A percentile compares a stretch with the other conserved stretches of the same genome.
Evolutionary conservation across 53 echinoderm and acorn worm genomes (phyloP).

Genomic region (Astropecten irregularis): DNA sequence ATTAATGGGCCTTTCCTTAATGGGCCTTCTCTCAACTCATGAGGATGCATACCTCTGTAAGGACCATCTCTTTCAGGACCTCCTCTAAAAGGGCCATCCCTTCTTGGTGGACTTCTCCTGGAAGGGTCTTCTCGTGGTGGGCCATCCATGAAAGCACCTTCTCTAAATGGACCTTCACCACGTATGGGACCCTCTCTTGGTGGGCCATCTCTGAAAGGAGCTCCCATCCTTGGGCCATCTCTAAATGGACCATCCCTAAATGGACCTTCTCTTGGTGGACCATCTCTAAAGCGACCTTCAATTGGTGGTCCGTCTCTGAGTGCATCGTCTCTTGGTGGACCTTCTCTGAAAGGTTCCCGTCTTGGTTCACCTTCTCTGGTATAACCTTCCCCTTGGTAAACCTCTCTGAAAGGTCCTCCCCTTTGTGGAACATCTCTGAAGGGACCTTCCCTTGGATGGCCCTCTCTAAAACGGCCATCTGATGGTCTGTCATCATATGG

Average conservation of each 20-base stretch:
- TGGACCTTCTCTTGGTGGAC: not conserved
- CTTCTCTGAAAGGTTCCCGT: not conserved
- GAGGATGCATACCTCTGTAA: not conserved
- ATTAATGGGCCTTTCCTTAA: not conserved
- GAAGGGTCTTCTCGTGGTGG: not conserved
- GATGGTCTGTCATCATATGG: not conserved
- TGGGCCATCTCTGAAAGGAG: conserved; percentile 2
- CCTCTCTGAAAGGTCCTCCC: conserved; percentile 5
- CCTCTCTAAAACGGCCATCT: conserved; percentile 4
- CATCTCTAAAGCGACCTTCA: conserved; percentile 13
- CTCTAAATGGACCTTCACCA: conserved; percentile 15
- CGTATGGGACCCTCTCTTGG: conserved; percentile 10
- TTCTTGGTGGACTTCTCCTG: not conserved
- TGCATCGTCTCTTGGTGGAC: not conserved
- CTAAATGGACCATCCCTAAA: not conserved
- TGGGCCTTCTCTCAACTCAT: conserved; percentile 9
- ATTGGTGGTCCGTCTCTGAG: not conserved
- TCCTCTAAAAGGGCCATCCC: conserved; percentile 2
- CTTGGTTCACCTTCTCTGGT: conserved; percentile 7
- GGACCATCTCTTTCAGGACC: not conserved
- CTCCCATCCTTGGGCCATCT: not conserved
- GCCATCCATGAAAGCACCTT: not conserved
- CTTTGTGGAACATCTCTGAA: not conserved
- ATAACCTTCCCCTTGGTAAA: not conserved
- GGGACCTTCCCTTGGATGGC: conserved; percentile 13